Evolutionary conservation across 1,140 invertebrate genomes (phyloP).

Genomic region (Drosophila subpulchrella): DNA sequence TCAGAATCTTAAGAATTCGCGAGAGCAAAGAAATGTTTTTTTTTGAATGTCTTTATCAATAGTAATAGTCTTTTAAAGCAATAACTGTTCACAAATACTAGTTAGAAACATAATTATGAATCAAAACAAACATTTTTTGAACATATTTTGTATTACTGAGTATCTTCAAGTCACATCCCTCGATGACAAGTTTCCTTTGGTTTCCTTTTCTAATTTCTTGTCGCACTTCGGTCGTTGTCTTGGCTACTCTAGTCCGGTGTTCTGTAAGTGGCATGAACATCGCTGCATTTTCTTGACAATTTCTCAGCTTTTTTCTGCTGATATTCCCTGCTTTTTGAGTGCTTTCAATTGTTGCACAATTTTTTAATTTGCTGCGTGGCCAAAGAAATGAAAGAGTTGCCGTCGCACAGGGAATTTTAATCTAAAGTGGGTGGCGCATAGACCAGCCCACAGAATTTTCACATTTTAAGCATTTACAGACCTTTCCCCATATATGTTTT

Average conservation of each 20-base stretch:
- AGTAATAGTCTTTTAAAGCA: too few relatives aligned
- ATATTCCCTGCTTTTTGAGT: constrained; percentile 49
- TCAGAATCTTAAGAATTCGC: too few relatives aligned
- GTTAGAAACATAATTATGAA: too few relatives aligned
- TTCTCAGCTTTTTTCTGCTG: constrained; percentile 39
- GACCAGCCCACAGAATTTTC: background rate
- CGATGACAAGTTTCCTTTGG: background rate
- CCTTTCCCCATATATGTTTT: background rate
- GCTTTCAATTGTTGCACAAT: constrained; percentile 81
- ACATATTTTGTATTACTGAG: background rate
- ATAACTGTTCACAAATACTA: too few relatives aligned
- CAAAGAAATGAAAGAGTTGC: constrained; percentile 48
- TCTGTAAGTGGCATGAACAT: constrained; percentile 52
- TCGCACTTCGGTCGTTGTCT: constrained; percentile 37
- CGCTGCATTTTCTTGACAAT: constrained; percentile 73
- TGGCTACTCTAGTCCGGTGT: constrained; percentile 29
- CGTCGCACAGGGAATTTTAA: constrained; percentile 58
- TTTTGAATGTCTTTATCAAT: too few relatives aligned
- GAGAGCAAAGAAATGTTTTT: too few relatives aligned
- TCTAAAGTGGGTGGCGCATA: constrained; percentile 44
- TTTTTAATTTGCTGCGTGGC: constrained; percentile 77
- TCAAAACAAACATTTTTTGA: background rate
- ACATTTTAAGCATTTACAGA: background rate
- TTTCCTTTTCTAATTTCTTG: constrained; percentile 66
- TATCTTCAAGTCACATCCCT: background rate